A percentile compares a stretch with the other conserved stretches of the same genome.
These are phyloP conservation scores for Abramis brama DNA, from an alignment of 2,113 vertebrate genomes.

Conservation along the genomic window DNA sequence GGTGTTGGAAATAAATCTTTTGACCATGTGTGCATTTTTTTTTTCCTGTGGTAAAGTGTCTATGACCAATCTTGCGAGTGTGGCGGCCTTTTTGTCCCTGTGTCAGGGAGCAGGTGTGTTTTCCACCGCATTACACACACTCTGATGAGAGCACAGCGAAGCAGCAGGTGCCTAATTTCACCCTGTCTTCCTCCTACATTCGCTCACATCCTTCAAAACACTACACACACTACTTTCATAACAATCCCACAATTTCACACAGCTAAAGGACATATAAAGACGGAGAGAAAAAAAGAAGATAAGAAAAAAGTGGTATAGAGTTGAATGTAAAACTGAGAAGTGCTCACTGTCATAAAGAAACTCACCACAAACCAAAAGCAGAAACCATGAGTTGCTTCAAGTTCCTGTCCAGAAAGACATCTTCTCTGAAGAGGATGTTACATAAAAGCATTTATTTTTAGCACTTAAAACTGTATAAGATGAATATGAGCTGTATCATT, in stretches of 20 bases:
- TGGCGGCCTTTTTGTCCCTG: conserved; percentile 1
- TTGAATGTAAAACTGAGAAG: neutral
- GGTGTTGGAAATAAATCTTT: conserved; percentile 25
- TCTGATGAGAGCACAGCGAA: conserved; percentile 48
- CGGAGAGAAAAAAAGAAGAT: neutral
- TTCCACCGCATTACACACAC: conserved; percentile 48
- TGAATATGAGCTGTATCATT: neutral
- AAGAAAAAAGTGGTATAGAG: neutral
- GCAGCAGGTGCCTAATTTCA: conserved; percentile 53
- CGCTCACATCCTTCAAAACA: neutral
- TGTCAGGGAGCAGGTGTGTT: conserved; percentile 55
- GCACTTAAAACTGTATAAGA: neutral
- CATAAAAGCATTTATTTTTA: neutral
- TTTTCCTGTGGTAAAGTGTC: neutral
- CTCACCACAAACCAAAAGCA: conserved; percentile 23
- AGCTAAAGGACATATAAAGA: conserved; percentile 11
- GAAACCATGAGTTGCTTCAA: neutral
- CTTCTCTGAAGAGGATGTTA: conserved; percentile 25
- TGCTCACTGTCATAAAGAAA: conserved; percentile 17
- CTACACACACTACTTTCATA: conserved; percentile 12
- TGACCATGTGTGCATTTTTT: neutral
- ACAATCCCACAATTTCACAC: neutral
- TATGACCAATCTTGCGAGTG: conserved; percentile 18
- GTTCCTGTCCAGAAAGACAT: conserved; percentile 36
- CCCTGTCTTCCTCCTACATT: conserved; percentile 8